Percentiles rank a stretch among this genome's conserved stretches.
These are phyloP conservation scores for Ptiloglossa arizonensis DNA, from an alignment of 1,140 invertebrate species.

Conservation along the genomic window DNA sequence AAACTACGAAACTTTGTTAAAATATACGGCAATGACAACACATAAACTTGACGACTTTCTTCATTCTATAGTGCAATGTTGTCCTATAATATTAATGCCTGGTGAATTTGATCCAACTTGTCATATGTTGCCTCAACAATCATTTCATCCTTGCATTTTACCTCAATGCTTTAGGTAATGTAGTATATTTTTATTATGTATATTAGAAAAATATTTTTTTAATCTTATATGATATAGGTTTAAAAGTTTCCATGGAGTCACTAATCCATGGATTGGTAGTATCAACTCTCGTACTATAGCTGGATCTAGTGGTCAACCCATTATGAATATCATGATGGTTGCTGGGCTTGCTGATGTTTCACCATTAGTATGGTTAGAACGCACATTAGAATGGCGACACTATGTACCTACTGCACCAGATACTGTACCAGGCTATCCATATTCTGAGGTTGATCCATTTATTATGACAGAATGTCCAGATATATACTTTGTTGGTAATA, in stretches of 20 bases:
- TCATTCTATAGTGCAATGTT: conserved; percentile 80
- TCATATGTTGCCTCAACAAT: conserved; percentile 94
- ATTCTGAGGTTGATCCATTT: conserved; percentile 92
- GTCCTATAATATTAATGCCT: conserved; percentile 92
- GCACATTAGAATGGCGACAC: conserved; percentile 93
- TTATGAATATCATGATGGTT: conserved; percentile 88
- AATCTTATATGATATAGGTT: conserved; percentile 76
- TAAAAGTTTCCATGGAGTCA: conserved; percentile 88
- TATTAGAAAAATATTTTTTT: not conserved
- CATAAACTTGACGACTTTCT: conserved; percentile 87
- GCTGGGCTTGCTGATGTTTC: conserved; percentile 64
- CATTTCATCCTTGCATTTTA: conserved; percentile 92
- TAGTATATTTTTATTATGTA: conserved; percentile 12
- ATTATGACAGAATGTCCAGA: conserved; percentile 93
- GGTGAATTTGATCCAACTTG: conserved; percentile 94
- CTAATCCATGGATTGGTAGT: conserved; percentile 94
- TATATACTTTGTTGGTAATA: conserved; percentile 95
- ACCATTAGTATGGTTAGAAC: conserved; percentile 83
- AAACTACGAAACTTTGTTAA: conserved; percentile 56
- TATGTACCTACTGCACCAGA: conserved; percentile 96
- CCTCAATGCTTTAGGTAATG: conserved; percentile 75
- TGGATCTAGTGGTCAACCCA: conserved; percentile 93
- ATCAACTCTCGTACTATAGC: conserved; percentile 84
- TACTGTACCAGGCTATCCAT: conserved; percentile 94
- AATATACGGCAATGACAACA: conserved; percentile 83